Base-by-base conservation (phyloP, 2,113 vertebrate genomes). In the Sporophila hypoxantha region DNA sequence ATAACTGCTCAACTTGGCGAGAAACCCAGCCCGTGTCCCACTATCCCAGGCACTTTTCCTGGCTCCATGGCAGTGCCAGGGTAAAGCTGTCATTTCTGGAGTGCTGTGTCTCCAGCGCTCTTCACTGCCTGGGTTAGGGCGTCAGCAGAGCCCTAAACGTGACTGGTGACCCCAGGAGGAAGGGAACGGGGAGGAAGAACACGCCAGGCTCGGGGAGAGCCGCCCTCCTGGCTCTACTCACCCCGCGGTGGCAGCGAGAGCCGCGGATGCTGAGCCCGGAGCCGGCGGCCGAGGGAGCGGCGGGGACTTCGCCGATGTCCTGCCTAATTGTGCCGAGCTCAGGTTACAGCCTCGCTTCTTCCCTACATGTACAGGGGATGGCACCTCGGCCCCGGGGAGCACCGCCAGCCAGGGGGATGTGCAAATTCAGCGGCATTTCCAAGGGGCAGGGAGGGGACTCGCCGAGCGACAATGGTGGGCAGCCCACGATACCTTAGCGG, bases 311-410 rank as follows among this genome's bases (percentile, higher is more conserved):
- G 74, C 77, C 2, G 30, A 15, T 8, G 67, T 59, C 64, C 89
- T 29, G 81, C 66, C 83, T 86, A 71, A 91, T 78, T 49, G 67
- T 80, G 22, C 68, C 7, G 1, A 78, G 94, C 92, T 95, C 94
- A 44, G 55, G 36, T 95, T 94, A 92, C 93, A 95, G 74, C 69
- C 42, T 49, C 66, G 49, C 80, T 50, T 71, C 88, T 91, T 93
- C 92, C 94, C 92, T 93, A 94, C 88, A 90, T 91, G 93, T 89
- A 32, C 94, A 68, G 83, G 86, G 76, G 37, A 87, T 84, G 93
- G 76, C 90, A 93, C 67, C 83, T 84, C 17, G 3, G 84, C 89
- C 9, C 1, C 21, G 57, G 59, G 67, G 52, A 94, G 49, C 76
- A 62, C 79, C 1, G 4, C 60, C 79, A 60, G 89, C 3, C 0